Evolutionary conservation across 2,797 vertebrate genomes (phyloP).

Genomic region (Chiroxiphia lanceolata): DNA sequence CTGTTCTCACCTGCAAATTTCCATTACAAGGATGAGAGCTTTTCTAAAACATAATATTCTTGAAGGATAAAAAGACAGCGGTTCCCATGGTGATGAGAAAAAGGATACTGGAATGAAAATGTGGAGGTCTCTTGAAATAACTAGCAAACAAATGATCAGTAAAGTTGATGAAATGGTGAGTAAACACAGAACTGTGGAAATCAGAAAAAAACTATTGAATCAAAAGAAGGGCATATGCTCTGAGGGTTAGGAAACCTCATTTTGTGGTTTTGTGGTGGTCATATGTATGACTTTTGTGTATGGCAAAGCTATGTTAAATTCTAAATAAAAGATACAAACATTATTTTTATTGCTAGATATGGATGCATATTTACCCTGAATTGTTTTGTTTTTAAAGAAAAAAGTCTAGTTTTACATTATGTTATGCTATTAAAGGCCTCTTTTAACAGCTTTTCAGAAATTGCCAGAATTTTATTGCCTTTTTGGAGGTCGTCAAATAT

Average conservation of each 20-base stretch:
- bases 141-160: not conserved
- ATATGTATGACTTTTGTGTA: not conserved
- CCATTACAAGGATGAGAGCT: constrained; percentile 25
- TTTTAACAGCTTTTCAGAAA: not conserved
- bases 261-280: not conserved
- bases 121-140: not conserved
- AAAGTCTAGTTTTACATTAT: not conserved
- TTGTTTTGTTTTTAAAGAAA: not conserved
- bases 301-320: not conserved
- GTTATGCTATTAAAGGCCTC: not conserved
- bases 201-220: not conserved
- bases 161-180: not conserved
- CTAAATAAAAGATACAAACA: not conserved
- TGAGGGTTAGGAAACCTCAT: not conserved
- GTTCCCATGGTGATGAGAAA: constrained; percentile 49
- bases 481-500: not conserved
- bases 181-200: not conserved
- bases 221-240: not conserved
- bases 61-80: not conserved
- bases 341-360: not conserved
- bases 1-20: constrained; percentile 25
- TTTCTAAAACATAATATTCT: constrained; percentile 19
- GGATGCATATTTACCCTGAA: not conserved
- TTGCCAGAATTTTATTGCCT: not conserved
- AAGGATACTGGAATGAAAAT: constrained; percentile 15